Evolutionary conservation across 1,140 invertebrate genomes (phyloP).

Genomic region (Spodoptera litura): DNA sequence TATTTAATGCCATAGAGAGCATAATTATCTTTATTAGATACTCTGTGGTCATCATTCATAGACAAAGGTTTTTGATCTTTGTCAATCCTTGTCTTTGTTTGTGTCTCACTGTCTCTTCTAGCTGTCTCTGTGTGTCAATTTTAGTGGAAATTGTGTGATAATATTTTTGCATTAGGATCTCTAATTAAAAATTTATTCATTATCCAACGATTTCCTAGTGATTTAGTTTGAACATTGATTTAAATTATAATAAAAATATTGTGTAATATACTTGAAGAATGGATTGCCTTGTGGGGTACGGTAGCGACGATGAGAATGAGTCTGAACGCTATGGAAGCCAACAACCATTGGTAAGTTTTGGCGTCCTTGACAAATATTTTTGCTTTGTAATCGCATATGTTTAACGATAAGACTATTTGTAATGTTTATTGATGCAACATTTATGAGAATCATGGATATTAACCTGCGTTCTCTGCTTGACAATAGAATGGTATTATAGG

Average conservation of each 20-base stretch:
- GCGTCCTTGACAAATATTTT: conserved; percentile 24
- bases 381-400: not conserved
- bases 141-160: too few species aligned
- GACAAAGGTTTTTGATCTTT: too few species aligned
- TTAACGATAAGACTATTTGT: not conserved
- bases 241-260: not conserved
- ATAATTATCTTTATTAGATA: too few species aligned
- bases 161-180: too few species aligned
- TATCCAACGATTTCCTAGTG: not conserved
- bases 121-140: too few species aligned
- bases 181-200: not conserved
- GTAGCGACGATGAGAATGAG: conserved; percentile 88
- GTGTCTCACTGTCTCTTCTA: not conserved
- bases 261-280: conserved; percentile 53
- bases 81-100: not conserved
- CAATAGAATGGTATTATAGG: conserved; percentile 84
- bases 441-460: conserved; percentile 67
- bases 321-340: conserved; percentile 65
- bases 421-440: conserved; percentile 3
- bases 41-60: too few species aligned
- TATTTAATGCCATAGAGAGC: too few species aligned
- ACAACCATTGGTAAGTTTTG: conserved; percentile 70
- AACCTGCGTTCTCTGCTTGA: conserved; percentile 83
- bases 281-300: conserved; percentile 88
- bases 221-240: not conserved